Conservation (phyloP, 1,140 invertebrate genomes). For the Brachionus calyciflorus region DNA sequence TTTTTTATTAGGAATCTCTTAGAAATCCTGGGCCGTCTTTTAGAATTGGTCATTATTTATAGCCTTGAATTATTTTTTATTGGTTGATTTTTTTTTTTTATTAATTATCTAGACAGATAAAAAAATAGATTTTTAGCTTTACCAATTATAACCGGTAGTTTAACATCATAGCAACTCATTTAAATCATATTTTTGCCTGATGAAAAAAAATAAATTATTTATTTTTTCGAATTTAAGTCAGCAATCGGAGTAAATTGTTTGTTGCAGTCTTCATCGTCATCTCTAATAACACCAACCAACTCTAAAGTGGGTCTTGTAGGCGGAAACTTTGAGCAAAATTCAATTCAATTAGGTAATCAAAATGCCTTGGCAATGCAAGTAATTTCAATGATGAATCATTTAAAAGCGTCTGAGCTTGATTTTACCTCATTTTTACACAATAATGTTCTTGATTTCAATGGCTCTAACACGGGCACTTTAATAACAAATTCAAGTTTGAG, state of each 20-base stretch:
- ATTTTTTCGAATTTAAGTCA: not conserved
- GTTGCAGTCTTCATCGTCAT: not conserved
- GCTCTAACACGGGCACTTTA: not conserved
- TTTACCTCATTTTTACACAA: not conserved
- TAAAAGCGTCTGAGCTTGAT: constrained; percentile 29
- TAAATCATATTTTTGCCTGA: not conserved
- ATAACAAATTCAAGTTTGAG: constrained; percentile 21
- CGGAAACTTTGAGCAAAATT: not conserved
- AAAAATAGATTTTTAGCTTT: too few species aligned
- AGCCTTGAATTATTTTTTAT: too few species aligned
- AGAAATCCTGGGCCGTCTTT: too few species aligned
- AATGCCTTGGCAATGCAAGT: constrained; percentile 1
- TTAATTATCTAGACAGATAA: too few species aligned
- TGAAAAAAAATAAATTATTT: not conserved
- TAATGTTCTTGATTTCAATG: constrained; percentile 10
- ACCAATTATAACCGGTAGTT: too few species aligned
- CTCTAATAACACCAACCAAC: not conserved
- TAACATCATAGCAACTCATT: too few species aligned
- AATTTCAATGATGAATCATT: constrained; percentile 44
- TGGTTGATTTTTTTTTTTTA: not conserved
- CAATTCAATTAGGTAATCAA: not conserved
- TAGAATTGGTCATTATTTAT: too few species aligned
- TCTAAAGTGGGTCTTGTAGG: not conserved
- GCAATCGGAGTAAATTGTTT: not conserved
- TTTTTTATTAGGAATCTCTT: too few species aligned